These are phyloP conservation scores for Xerus rutilus DNA, from an alignment of 2,797 vertebrate species.

Conservation along the genomic window DNA sequence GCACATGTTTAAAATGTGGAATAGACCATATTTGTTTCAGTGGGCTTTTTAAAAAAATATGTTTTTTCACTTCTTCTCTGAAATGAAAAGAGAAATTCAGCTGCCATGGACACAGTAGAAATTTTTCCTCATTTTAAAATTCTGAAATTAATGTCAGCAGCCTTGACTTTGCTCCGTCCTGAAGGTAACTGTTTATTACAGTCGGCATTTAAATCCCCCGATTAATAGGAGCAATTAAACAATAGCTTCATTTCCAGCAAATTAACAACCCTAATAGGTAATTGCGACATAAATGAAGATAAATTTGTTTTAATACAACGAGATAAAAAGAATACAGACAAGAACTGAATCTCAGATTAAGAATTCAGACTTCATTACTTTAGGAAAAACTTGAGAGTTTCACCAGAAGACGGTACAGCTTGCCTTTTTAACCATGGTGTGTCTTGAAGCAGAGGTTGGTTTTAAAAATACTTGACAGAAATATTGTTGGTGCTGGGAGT, in stretches of 20 bases:
- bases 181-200: slow-evolving; percentile 95
- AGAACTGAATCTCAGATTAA: slow-evolving; percentile 74
- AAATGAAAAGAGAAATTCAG: background rate
- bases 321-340: slow-evolving; percentile 83
- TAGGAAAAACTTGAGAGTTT: slow-evolving; percentile 46
- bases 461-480: background rate
- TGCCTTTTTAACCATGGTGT: background rate
- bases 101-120: background rate
- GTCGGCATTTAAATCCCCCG: slow-evolving; percentile 90
- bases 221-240: slow-evolving; percentile 94
- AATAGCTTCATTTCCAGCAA: slow-evolving; percentile 91
- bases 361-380: slow-evolving; percentile 54
- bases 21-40: background rate
- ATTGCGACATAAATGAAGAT: slow-evolving; percentile 88
- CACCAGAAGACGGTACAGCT: background rate
- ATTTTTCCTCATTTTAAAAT: background rate
- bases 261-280: slow-evolving; percentile 88
- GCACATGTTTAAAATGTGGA: accelerated
- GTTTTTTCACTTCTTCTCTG: background rate
- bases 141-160: slow-evolving; percentile 47
- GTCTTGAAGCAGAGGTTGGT: background rate
- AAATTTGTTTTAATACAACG: slow-evolving; percentile 86
- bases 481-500: accelerated
- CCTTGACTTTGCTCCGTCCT: slow-evolving; percentile 88
- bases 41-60: background rate